Base-by-base conservation (phyloP, 2,888 invertebrate genomes). In the Choristoneura rosaceana region DNA sequence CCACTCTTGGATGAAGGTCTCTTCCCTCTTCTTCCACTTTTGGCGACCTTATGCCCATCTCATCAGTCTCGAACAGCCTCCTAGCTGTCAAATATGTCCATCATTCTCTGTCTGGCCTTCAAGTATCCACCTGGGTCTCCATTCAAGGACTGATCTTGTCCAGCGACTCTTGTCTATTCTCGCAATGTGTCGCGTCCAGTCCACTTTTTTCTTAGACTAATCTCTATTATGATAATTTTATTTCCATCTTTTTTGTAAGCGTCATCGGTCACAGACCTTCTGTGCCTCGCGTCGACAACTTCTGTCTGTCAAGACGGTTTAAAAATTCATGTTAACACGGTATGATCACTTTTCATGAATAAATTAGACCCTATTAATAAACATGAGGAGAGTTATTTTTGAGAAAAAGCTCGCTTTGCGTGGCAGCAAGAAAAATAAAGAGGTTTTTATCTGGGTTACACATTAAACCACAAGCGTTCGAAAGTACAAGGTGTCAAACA, bases 331-430 rank as follows among this genome's bases (percentile, higher is more conserved):
- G 73, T 73, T 73, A 64, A 69, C 73, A 64, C 59, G 34, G 64
- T 64, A 64, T 73, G 73, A 73, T 73, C 73, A 69, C 69, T 69
- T 73, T 73, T 69, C 68, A 73, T 73, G 73, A 73, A 73, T 73
- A 69, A 68, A 64, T 73, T 68, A 73, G 60, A 62, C 73, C 63
- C 64, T 64, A 73, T 73, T 73, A 73, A 73, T 73, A 73, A 64
- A 73, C 73, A 73, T 73, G 73, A 73, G 73, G 55, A 4, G 45
- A 61, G 45, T 50, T 52, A 52, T 64, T 71, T 73, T 64, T 63
- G 63, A 58, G 47, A 12, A 52, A 68, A 73, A 64, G 10, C 38
- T 17, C 60, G 64, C 68, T 64, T 38, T 43, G 71, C 41, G 62
- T 62, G 66, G 38, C 38, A n/a, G 55, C 62, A 59, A 73, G 63